Evolutionary conservation across 1,140 invertebrate genomes (phyloP).

Genomic region (Ephestia elutella): DNA sequence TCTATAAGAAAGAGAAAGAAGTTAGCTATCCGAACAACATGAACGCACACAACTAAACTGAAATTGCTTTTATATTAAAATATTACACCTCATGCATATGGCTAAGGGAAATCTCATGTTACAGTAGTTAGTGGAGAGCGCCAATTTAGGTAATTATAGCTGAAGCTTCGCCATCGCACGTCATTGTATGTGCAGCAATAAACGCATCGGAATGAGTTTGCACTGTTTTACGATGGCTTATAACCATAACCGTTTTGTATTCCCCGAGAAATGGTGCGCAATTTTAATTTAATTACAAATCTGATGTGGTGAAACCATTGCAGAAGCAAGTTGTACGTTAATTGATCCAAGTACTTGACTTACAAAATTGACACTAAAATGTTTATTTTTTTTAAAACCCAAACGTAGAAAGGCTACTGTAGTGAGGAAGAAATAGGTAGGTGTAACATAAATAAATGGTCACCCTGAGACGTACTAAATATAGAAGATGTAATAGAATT

Average conservation of each 20-base stretch:
- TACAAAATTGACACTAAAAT: background rate
- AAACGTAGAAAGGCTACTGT: too few species aligned
- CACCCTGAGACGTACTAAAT: too few species aligned
- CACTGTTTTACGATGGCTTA: background rate
- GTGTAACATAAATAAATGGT: too few species aligned
- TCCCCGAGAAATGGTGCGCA: background rate
- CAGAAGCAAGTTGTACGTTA: background rate
- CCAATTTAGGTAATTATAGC: background rate
- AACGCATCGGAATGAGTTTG: constrained; percentile 3
- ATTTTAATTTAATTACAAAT: background rate
- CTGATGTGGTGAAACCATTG: background rate
- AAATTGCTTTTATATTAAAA: too few species aligned
- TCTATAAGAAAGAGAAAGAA: too few species aligned
- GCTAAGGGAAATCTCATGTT: background rate
- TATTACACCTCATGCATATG: background rate
- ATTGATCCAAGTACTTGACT: background rate
- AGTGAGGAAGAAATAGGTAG: too few species aligned
- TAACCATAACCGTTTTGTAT: background rate
- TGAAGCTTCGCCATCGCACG: background rate
- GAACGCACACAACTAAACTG: too few species aligned
- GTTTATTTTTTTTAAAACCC: too few species aligned
- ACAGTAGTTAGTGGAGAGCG: background rate
- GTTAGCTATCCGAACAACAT: too few species aligned
- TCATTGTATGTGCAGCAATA: background rate
- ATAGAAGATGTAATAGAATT: too few species aligned